These are phyloP conservation scores for Otus sunia DNA, from an alignment of 2,113 vertebrate species.

Conservation along the genomic window DNA sequence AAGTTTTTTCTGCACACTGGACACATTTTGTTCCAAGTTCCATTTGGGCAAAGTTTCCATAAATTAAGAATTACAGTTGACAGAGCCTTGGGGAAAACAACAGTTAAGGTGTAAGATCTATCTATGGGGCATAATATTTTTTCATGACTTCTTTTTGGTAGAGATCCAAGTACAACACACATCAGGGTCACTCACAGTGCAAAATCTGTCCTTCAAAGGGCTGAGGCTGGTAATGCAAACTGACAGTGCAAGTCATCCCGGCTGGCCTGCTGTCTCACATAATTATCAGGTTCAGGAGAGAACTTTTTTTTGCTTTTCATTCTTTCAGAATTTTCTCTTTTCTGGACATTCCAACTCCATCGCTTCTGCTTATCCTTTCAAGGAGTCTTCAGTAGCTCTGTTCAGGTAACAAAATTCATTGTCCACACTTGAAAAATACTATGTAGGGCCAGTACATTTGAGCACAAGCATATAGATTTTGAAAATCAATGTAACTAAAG, in stretches of 20 bases:
- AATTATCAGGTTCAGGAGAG: slow-evolving; percentile 77
- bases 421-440: slow-evolving; percentile 39
- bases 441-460: not conserved
- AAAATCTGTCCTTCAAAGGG: not conserved
- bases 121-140: not conserved
- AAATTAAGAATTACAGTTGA: not conserved
- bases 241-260: slow-evolving; percentile 74
- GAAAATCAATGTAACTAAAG: not conserved
- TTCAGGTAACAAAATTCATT: slow-evolving; percentile 77
- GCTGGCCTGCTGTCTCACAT: slow-evolving; percentile 73
- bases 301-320: slow-evolving; percentile 78
- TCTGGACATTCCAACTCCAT: slow-evolving; percentile 78
- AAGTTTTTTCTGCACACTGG: slow-evolving; percentile 77
- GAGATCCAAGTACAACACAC: not conserved
- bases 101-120: not conserved
- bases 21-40: slow-evolving; percentile 78
- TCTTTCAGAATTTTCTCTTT: slow-evolving; percentile 78
- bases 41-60: slow-evolving; percentile 79
- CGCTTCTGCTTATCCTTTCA: slow-evolving; percentile 76
- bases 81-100: not conserved
- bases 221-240: slow-evolving; percentile 52
- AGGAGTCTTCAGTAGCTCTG: slow-evolving; percentile 76
- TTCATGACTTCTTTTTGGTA: not conserved
- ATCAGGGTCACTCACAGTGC: not conserved
- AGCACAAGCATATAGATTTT: not conserved